These are phyloP conservation scores for Icerya purchasi DNA, from an alignment of 2,888 invertebrate genomes.

Conservation along the genomic window DNA sequence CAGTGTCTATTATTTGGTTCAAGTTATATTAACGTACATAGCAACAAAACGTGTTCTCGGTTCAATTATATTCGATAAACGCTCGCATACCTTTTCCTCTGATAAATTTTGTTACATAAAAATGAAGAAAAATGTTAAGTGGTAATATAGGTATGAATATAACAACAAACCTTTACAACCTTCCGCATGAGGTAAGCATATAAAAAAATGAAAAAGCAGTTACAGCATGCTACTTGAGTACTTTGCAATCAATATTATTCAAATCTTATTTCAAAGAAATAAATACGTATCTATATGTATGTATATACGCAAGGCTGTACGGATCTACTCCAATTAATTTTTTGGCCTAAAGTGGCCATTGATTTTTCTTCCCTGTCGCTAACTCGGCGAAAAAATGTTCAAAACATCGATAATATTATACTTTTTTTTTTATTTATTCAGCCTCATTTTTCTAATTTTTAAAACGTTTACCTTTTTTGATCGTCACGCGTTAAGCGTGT, in stretches of 20 bases:
- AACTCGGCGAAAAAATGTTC: no score
- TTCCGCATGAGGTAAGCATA: conserved; percentile 9
- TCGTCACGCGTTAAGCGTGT: neutral
- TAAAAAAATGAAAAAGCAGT: conserved; percentile 5
- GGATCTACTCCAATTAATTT: no score
- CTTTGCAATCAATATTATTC: no score
- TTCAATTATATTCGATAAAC: neutral
- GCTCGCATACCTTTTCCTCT: neutral
- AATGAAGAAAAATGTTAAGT: neutral
- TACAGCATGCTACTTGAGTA: no score
- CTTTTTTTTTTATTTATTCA: neutral
- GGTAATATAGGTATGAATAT: conserved; percentile 1
- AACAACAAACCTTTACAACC: conserved; percentile 9
- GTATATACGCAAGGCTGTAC: no score
- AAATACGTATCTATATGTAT: no score
- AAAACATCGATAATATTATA: no score
- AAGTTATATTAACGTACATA: no score
- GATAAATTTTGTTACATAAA: neutral
- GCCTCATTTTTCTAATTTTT: neutral
- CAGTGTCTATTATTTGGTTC: no score
- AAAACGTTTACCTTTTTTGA: neutral
- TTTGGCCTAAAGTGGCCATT: no score
- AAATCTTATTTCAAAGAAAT: no score
- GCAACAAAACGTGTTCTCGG: neutral
- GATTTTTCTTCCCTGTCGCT: no score